Percentiles rank a stretch among this genome's conserved stretches.
These are phyloP conservation scores for Crioceris asparagi DNA, from an alignment of 2,888 invertebrate species.

Conservation along the genomic window DNA sequence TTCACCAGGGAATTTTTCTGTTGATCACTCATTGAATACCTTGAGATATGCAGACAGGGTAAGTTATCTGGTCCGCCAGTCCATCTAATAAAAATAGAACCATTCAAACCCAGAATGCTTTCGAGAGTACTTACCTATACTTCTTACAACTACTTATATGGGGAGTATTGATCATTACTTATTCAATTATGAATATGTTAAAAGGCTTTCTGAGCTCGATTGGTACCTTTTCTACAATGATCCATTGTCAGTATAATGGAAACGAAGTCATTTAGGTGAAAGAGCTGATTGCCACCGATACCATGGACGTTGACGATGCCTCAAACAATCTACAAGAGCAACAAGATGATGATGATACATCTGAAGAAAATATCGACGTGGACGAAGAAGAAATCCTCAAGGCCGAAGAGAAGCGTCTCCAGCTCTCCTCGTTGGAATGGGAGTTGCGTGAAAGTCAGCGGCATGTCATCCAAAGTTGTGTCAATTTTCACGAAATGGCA, in stretches of 20 bases:
- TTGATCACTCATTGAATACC: constrained; percentile 97
- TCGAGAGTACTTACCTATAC: too few relatives aligned
- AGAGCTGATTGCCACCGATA: constrained; percentile 58
- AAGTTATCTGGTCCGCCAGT: too few relatives aligned
- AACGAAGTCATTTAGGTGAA: constrained; percentile 57
- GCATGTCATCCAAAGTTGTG: constrained; percentile 60
- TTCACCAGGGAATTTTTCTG: constrained; percentile 90
- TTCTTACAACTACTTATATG: too few relatives aligned
- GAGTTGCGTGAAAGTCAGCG: constrained; percentile 80
- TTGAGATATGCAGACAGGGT: constrained; percentile 88
- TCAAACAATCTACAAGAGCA: constrained; percentile 13
- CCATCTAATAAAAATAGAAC: too few relatives aligned
- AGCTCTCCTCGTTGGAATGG: constrained; percentile 24
- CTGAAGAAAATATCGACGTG: constrained; percentile 17
- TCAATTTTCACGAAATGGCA: constrained; percentile 62
- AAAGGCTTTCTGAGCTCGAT: too few relatives aligned
- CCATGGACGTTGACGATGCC: constrained; percentile 13
- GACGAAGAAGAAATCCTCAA: constrained; percentile 21
- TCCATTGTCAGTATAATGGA: too few relatives aligned
- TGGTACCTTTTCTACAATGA: too few relatives aligned
- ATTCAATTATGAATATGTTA: too few relatives aligned
- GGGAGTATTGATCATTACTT: too few relatives aligned
- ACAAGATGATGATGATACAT: constrained; percentile 17
- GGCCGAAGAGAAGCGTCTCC: constrained; percentile 21
- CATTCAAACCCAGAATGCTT: too few relatives aligned